These are phyloP conservation scores for Ypsolopha scabrella DNA, from an alignment of 2,888 invertebrate genomes.

Conservation along the genomic window DNA sequence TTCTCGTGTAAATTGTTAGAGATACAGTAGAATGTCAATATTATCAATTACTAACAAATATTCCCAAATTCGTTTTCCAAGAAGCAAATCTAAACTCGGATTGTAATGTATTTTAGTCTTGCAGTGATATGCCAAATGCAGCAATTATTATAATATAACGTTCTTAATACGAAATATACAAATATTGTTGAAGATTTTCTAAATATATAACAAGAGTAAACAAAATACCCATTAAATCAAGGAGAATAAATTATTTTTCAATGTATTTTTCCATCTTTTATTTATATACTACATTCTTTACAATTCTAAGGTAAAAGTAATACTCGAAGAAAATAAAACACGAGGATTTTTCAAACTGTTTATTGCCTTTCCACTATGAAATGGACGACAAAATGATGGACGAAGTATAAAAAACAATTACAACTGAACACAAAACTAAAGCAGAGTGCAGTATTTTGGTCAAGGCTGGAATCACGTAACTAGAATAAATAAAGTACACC, in stretches of 20 bases:
- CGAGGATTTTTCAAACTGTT: no score
- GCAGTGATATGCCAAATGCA: conserved; percentile 68
- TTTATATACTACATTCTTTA: conserved; percentile 23
- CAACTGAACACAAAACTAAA: no score
- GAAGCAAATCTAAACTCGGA: conserved; percentile 9
- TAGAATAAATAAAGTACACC: no score
- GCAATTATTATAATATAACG: conserved; percentile 58
- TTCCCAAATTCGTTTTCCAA: conserved; percentile 19
- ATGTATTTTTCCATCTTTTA: conserved; percentile 31
- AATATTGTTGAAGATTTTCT: conserved; percentile 68
- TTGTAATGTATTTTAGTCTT: conserved; percentile 33
- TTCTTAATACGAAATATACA: conserved; percentile 66
- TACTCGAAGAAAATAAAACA: neutral
- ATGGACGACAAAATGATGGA: no score
- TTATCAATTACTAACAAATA: neutral
- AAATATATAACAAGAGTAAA: conserved; percentile 54
- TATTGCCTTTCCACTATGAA: no score
- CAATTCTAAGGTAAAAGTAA: neutral
- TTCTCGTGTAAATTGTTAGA: neutral
- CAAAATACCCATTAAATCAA: conserved; percentile 43
- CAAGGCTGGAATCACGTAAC: no score
- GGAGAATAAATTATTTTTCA: conserved; percentile 69
- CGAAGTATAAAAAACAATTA: no score
- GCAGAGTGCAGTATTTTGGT: no score
- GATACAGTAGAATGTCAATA: neutral